Evolutionary conservation across 1,140 invertebrate genomes (phyloP), one percentile per base, ranked within the genome.

Genomic region (Contarinia nasturtii): DNA sequence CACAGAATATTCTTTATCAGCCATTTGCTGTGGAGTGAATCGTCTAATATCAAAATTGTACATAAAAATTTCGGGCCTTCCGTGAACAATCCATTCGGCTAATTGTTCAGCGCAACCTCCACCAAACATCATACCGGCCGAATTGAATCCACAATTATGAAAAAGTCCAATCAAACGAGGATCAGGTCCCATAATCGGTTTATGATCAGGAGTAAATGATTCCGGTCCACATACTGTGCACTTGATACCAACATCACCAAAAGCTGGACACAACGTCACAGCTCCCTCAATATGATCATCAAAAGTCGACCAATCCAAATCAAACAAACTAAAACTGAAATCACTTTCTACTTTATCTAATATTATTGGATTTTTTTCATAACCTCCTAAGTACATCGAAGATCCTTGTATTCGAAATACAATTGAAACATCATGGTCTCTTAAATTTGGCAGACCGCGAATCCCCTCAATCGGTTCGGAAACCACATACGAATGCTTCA

Each of bases 401-500:
- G 86, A 83, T 5, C 86, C 86, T 53, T 89, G 84, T 0, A 87
- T 72, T 51, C 82, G 74, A 47, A 90, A 77, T 57, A 90, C 91
- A n/a, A 88, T 68, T 22, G 74, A 80, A 7, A 74, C 71, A 63
- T 93, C 88, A 53, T 88, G 83, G 62, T 91, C 87, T 48, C 86
- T 63, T 15, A 91, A 70, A 55, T 89, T 90, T 2, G 88, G 86
- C 51, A 78, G 65, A 11, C 74, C 75, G 37, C 79, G 68, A 0
- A 85, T 75, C 49, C 76, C 75, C 8, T 78, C 70, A 38, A 90
- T 80, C 2, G 71, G 68, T 49, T 90, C 82, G 0, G 80, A 83
- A 0, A 91, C 75, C 5, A 92, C 77, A 54, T 91, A 93, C 0
- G 87, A 79, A 57, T 92, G 88, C 59, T 89, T 88, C 74, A 91